These are phyloP conservation scores for Anisognathus igniventris DNA, from an alignment of 2,797 vertebrate genomes.

Conservation along the genomic window DNA sequence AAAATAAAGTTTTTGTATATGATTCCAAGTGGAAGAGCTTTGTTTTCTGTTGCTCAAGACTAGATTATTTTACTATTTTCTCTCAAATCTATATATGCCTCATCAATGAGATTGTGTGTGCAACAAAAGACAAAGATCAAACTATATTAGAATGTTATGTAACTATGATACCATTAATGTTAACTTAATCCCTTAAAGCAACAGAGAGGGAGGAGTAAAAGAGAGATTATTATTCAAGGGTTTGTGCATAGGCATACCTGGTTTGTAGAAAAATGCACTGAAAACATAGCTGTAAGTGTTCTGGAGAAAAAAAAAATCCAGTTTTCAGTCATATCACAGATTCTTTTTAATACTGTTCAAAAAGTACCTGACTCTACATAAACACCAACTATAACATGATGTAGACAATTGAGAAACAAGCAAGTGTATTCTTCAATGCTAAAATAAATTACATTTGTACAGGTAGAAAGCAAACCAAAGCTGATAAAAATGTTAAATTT, in stretches of 20 bases:
- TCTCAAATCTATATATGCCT: neutral
- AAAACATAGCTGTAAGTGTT: neutral
- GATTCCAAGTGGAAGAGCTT: neutral
- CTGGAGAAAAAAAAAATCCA: conserved; percentile 40
- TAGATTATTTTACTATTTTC: neutral
- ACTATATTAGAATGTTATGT: neutral
- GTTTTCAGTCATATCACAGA: conserved; percentile 71
- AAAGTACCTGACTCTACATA: conserved; percentile 87
- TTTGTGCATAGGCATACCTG: neutral
- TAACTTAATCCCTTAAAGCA: neutral
- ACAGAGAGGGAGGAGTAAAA: neutral
- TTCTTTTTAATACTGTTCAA: conserved; percentile 83
- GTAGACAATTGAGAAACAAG: conserved; percentile 81
- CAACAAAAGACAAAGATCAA: neutral
- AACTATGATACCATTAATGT: neutral
- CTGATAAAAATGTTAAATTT: conserved; percentile 86
- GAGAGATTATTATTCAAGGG: neutral
- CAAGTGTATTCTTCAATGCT: conserved; percentile 80
- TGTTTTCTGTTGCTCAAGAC: neutral
- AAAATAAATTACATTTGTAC: conserved; percentile 85
- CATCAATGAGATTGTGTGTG: neutral
- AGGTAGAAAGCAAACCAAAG: conserved; percentile 86
- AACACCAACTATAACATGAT: conserved; percentile 86
- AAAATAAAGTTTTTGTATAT: neutral
- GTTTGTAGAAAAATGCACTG: neutral